These are phyloP conservation scores for Drosophila nebulosa DNA, from an alignment of 1,140 invertebrate species.

Conservation along the genomic window DNA sequence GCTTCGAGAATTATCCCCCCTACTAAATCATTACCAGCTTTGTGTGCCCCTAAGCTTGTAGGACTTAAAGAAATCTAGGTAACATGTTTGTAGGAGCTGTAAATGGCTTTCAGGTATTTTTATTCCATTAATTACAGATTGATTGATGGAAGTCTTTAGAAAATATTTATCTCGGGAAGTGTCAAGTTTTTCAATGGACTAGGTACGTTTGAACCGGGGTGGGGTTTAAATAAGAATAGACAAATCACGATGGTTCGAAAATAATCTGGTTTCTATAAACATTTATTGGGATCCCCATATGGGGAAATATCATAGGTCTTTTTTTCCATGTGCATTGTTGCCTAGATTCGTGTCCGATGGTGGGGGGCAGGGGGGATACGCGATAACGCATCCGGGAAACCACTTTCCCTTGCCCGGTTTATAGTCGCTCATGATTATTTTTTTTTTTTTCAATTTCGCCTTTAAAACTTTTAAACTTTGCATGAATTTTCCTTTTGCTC, in stretches of 20 bases:
- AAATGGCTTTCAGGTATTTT: neutral
- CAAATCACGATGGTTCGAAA: neutral
- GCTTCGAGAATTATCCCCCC: neutral
- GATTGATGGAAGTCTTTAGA: neutral
- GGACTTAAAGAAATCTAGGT: neutral
- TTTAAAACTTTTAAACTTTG: too few relatives aligned
- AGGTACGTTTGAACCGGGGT: too few relatives aligned
- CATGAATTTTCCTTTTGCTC: too few relatives aligned
- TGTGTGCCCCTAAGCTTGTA: neutral
- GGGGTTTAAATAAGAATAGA: neutral
- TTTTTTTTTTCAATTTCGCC: too few relatives aligned
- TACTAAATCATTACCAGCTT: neutral
- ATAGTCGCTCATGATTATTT: too few relatives aligned
- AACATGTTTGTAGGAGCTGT: neutral
- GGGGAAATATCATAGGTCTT: neutral
- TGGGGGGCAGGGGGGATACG: too few relatives aligned
- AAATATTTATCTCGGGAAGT: neutral
- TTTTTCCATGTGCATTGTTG: neutral
- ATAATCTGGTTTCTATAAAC: slow-evolving; percentile 1
- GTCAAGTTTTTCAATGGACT: neutral
- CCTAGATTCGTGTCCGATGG: neutral
- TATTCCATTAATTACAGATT: neutral
- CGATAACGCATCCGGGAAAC: neutral
- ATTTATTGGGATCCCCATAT: neutral
- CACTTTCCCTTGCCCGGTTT: too few relatives aligned